phyloP scores from a whole-genome alignment of 1,140 invertebrate genomes.

The Zaprionus vittiger region DNA sequence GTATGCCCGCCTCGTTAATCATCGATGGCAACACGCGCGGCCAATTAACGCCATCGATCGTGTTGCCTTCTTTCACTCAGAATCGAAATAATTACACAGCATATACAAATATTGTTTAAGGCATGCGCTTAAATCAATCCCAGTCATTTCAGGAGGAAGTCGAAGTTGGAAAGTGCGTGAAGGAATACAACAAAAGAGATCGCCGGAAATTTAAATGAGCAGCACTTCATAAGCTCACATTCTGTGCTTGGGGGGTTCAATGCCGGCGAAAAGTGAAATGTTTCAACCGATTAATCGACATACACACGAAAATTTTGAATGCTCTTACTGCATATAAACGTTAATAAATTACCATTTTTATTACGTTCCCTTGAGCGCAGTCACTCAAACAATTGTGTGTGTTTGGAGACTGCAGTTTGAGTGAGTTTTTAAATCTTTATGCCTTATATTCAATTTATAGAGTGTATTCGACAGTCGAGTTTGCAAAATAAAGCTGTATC shows the following conservation, averaged over 20 bases:
- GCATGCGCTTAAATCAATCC: background rate
- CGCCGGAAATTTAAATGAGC: constrained; percentile 20
- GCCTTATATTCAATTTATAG: background rate
- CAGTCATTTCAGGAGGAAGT: constrained; percentile 27
- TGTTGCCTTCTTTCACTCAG: constrained; percentile 23
- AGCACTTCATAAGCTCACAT: background rate
- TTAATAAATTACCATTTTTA: background rate
- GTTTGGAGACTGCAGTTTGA: background rate
- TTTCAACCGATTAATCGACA: background rate
- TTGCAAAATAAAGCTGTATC: background rate
- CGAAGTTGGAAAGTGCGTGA: constrained; percentile 2
- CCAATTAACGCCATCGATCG: constrained; percentile 24
- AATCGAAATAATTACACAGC: background rate
- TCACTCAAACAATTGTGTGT: background rate
- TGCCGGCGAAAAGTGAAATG: constrained; percentile 8
- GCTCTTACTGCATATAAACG: constrained; percentile 2
- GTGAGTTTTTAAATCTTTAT: constrained; percentile 4
- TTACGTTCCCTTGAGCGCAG: constrained; percentile 5
- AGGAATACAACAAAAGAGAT: constrained; percentile 3
- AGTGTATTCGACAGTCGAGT: background rate
- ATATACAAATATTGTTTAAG: background rate
- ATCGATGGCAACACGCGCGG: constrained; percentile 25
- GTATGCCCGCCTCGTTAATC: constrained; percentile 49
- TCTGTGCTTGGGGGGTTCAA: constrained; percentile 1
- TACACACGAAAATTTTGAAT: background rate